These are phyloP conservation scores for Drosophila incognita DNA, from an alignment of 2,888 invertebrate species.

Conservation along the genomic window DNA sequence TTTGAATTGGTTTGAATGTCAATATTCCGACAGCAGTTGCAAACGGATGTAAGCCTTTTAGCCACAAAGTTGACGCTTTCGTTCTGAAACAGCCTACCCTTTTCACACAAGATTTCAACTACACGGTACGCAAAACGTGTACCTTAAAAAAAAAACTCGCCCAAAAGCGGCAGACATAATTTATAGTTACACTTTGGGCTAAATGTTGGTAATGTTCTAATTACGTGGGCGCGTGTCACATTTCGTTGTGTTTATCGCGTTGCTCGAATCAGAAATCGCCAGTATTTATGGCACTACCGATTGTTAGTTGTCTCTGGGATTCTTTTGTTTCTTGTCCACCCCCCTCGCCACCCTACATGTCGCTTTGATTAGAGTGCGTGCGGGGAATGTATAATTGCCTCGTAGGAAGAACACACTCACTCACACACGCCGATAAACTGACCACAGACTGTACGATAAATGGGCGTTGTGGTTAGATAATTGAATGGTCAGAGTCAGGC, in stretches of 20 bases:
- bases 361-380: constrained; percentile 67
- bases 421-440: background rate
- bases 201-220: constrained; percentile 78
- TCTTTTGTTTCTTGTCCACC: constrained; percentile 3
- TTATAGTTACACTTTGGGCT: constrained; percentile 52
- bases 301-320: constrained; percentile 39
- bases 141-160: constrained; percentile 27
- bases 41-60: background rate
- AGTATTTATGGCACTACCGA: constrained; percentile 63
- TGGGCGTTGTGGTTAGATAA: constrained; percentile 47
- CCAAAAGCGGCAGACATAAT: constrained; percentile 42
- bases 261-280: constrained; percentile 50
- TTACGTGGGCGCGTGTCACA: constrained; percentile 80
- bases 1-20: no score
- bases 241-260: constrained; percentile 58
- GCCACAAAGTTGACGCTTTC: background rate
- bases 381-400: constrained; percentile 57
- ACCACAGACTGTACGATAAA: constrained; percentile 29
- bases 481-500: constrained; percentile 19
- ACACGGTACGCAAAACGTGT: constrained; percentile 19
- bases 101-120: background rate
- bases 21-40: background rate
- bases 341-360: constrained; percentile 36
- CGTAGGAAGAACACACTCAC: background rate
- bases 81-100: background rate